Evolutionary conservation across 2,888 invertebrate species (phyloP).

Genomic region (Cactoblastis cactorum): DNA sequence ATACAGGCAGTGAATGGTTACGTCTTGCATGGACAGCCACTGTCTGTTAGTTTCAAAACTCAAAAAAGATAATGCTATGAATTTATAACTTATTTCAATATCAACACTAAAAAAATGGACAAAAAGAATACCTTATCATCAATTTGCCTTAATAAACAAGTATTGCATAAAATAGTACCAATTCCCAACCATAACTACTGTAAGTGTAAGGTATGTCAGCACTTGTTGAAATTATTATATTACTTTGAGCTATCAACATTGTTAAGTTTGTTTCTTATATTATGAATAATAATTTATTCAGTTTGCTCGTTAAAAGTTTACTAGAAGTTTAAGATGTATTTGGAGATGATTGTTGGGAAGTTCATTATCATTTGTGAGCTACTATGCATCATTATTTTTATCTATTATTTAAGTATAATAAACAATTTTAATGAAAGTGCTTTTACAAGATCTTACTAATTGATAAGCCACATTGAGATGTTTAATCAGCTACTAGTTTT

Average conservation of each 20-base stretch:
- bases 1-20: constrained; percentile 76
- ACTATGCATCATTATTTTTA: constrained; percentile 73
- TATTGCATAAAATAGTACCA: constrained; percentile 52
- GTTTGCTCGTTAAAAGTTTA: constrained; percentile 80
- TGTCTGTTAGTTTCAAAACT: constrained; percentile 77
- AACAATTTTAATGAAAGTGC: constrained; percentile 74
- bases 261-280: constrained; percentile 77
- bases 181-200: constrained; percentile 41
- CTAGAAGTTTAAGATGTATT: constrained; percentile 76
- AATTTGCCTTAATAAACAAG: constrained; percentile 58
- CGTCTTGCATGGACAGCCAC: constrained; percentile 68
- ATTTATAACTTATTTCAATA: constrained; percentile 65
- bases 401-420: constrained; percentile 78
- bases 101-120: constrained; percentile 76
- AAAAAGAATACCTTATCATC: constrained; percentile 55
- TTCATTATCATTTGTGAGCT: constrained; percentile 73
- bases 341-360: constrained; percentile 71
- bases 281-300: constrained; percentile 79
- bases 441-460: constrained; percentile 78
- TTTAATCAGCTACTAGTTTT: constrained; percentile 79
- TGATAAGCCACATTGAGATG: constrained; percentile 77
- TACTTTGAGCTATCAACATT: constrained; percentile 78
- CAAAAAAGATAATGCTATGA: constrained; percentile 77
- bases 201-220: constrained; percentile 64
- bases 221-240: constrained; percentile 76